Evolutionary conservation across 2,113 vertebrate genomes (phyloP), one percentile per base, ranked within the genome.

Genomic region (Sylvilagus bachmani): DNA sequence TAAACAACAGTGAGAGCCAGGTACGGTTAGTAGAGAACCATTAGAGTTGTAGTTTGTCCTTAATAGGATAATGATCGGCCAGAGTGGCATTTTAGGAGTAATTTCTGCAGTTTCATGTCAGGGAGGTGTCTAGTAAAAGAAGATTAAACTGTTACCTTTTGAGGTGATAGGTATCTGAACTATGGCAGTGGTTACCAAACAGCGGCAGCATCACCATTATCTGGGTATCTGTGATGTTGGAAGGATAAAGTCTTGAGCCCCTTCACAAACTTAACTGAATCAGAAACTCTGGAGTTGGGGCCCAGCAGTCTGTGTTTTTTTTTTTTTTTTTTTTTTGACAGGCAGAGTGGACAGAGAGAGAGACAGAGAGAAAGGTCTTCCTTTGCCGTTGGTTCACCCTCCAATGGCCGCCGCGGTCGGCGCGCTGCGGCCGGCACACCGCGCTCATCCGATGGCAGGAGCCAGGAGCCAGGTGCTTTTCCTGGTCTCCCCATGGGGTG

Each of bases 1-100:
- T 89, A 80, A 97, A 79, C 84, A 89, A 21, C 55, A 81, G 86
- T 24, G 27, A 67, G 93, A 88, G 25, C 55, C 53, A 33, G 7
- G 2, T 80, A 10, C 79, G 51, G n/a, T 73, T 33, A 82, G 33
- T 36, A 95, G 7, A 75, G 5, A 89, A 64, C 74, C n/a, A 71
- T 81, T 89, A 16, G 55, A 79, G 24, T 88, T 93, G 22, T n/a
- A 12, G 33, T 70, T 93, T 93, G 25, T 78, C 86, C 94, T 94
- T 62, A 75, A 71, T 84, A 55, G 38, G 80, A 64, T 69, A 92
- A 53, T 84, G 61, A 86, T 93, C 79, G 80, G 86, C 86, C 70
- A 90, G 16, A 84, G 22, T 81, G 36, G 10, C 38, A 6, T 70
- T 91, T 95, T 95, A 75, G 25, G 55, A 80, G 21, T 93, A 89